Evolutionary conservation across 2,888 invertebrate species (phyloP), one percentile per base, ranked within the genome.

Genomic region (Ditylenchus weischeri): DNA sequence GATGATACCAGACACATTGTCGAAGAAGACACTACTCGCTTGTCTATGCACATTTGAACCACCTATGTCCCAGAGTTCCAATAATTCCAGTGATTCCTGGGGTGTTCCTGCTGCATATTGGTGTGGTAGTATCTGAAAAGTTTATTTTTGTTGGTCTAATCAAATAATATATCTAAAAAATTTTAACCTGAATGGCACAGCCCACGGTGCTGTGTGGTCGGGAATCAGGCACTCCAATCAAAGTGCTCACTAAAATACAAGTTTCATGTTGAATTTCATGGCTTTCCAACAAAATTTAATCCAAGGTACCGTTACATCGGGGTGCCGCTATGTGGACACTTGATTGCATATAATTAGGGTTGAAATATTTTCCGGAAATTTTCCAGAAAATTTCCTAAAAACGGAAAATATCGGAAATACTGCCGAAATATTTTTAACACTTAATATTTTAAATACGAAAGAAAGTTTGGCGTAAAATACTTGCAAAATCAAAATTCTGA

Each of bases 61-160:
- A 7, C 96, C 96, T 64, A 98, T 89, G 84, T 98, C 98, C 91
- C 95, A 98, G 47, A 96, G 87, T 85, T 98, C 96, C 35, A 96
- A 88, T 36, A 79, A 64, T 63, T 81, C 81, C 0, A 73, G 47
- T 21, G 73, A 64, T 63, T 81, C 80, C 47, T 79, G 75, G 11
- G 80, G 68, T 5, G 75, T 71, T 58, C 80, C 83, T 7, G 78
- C 76, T n/a, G 76, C 67, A 59, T 75, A 81, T 36, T 75, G 76
- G 66, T 82, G 74, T 18, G 71, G 65, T 21, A 75, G 58, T n/a
- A 75, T 65, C 71, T 71, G 54, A 54, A 29, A 10, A 54, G 7
- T 3, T 23, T 2, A 23, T 15, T 7, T 21, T 18, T 15, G 48
- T 29, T n/a, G 21, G 38, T 3, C 10, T 19, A 47, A n/a, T 29